Evolutionary conservation across 2,797 vertebrate genomes (phyloP).

Genomic region (Arremon brunneinucha): DNA sequence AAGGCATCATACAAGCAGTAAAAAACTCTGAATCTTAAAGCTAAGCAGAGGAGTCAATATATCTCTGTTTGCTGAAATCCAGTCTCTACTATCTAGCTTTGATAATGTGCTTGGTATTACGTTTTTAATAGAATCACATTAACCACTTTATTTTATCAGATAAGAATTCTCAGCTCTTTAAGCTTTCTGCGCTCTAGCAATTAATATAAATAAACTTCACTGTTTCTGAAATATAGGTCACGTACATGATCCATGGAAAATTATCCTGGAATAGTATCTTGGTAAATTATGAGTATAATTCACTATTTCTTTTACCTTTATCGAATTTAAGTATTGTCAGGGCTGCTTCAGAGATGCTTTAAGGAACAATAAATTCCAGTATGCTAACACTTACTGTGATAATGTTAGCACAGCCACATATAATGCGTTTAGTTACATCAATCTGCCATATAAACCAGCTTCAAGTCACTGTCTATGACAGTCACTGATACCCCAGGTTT

Average conservation of each 20-base stretch:
- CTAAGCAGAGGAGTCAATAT: neutral
- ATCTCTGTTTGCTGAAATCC: neutral
- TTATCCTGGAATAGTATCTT: neutral
- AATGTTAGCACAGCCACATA: neutral
- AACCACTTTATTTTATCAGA: neutral
- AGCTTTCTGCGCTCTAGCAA: neutral
- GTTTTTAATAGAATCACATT: neutral
- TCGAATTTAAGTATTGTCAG: neutral
- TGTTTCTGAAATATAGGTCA: neutral
- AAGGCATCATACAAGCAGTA: neutral
- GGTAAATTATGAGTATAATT: conserved; percentile 1
- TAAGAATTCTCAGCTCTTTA: neutral
- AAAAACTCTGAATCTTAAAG: neutral
- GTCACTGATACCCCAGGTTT: neutral
- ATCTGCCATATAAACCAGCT: neutral
- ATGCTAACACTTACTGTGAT: neutral
- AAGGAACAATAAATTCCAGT: neutral
- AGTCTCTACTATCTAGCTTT: neutral
- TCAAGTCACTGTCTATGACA: neutral
- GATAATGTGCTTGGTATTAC: neutral
- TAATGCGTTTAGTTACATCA: neutral
- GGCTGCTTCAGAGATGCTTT: neutral
- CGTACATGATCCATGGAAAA: neutral
- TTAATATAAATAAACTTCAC: neutral
- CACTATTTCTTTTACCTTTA: neutral